Evolutionary conservation across 2,113 vertebrate species (phyloP).

Genomic region (Xiphias gladius): DNA sequence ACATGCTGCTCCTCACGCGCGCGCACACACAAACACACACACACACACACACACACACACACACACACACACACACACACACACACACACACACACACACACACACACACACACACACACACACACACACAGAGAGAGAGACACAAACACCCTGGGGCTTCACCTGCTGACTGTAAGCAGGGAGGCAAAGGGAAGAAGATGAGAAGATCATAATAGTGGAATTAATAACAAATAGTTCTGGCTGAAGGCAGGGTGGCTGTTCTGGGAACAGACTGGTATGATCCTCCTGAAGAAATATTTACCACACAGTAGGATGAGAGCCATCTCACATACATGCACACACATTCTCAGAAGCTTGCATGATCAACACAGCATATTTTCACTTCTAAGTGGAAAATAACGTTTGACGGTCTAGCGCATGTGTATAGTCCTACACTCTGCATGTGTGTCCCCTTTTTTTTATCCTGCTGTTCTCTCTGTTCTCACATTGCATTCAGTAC

Average conservation of each 20-base stretch:
- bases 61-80: not conserved
- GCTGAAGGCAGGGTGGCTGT: constrained; percentile 58
- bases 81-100: constrained; percentile 21
- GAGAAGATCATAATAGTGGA: constrained; percentile 69
- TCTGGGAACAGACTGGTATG: constrained; percentile 65
- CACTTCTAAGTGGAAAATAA: constrained; percentile 63
- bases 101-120: not conserved
- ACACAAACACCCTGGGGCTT: constrained; percentile 32
- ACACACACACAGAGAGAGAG: not conserved
- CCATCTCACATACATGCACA: constrained; percentile 24
- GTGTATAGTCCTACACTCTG: constrained; percentile 43
- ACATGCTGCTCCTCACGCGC: constrained; percentile 58
- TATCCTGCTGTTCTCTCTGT: constrained; percentile 25
- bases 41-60: constrained; percentile 23
- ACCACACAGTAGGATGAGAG: constrained; percentile 53
- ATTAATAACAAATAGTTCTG: constrained; percentile 76
- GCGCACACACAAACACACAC: not conserved
- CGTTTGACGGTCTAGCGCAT: constrained; percentile 16
- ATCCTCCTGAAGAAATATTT: constrained; percentile 75
- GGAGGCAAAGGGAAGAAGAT: constrained; percentile 44
- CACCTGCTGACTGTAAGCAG: constrained; percentile 64
- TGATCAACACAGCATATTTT: constrained; percentile 56
- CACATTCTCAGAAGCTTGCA: constrained; percentile 32
- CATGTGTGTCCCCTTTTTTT: constrained; percentile 39
- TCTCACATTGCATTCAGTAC: constrained; percentile 16